phyloP scores from a whole-genome alignment of 2,888 invertebrate species.

The Dasypolia templi region DNA sequence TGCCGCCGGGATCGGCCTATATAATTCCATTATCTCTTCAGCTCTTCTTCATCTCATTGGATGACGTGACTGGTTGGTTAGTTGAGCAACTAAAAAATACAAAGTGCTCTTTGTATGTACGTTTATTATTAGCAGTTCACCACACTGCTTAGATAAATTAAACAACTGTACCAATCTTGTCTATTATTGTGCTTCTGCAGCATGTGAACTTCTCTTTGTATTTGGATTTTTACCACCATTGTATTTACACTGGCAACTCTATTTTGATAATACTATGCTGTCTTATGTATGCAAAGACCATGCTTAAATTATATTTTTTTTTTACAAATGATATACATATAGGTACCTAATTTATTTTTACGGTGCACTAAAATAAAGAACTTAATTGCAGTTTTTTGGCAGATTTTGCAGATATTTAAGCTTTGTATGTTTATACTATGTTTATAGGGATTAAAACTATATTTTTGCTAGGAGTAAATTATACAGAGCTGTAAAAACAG shows the following conservation, averaged over 20 bases:
- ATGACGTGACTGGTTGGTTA: neutral
- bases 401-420: neutral
- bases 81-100: too few species aligned
- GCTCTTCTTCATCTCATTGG: too few species aligned
- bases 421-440: neutral
- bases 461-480: neutral
- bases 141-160: too few species aligned
- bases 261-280: too few species aligned
- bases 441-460: neutral
- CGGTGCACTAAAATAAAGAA: neutral
- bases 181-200: too few species aligned
- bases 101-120: too few species aligned
- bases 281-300: too few species aligned
- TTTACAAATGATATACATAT: neutral
- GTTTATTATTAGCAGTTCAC: neutral
- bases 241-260: too few species aligned
- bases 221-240: too few species aligned
- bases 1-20: conserved; percentile 63
- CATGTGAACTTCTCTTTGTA: too few species aligned
- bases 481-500: neutral
- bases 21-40: neutral
- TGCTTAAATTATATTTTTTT: neutral
- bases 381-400: neutral
- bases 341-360: too few species aligned
- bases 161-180: too few species aligned